Base-by-base conservation (phyloP, 2,797 vertebrate genomes). In the Lutjanus argentimaculatus region DNA sequence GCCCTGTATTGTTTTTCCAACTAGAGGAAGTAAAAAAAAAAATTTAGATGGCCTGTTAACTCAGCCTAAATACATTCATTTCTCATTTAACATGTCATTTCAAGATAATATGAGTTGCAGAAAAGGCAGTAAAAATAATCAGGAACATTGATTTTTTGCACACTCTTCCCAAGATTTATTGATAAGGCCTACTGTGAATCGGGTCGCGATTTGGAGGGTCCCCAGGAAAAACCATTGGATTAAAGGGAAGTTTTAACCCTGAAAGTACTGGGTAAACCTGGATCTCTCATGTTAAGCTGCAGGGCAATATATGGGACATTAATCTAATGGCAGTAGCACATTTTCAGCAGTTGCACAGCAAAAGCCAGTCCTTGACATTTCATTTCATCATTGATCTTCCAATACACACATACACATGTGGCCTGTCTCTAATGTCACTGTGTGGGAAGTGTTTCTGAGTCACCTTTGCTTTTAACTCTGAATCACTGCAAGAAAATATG, bases 361-460 rank as follows among this genome's bases (percentile, higher is more conserved):
- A 61, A 81, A 85, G 76, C 82, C 79, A 74, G 66, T 53, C 72
- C 67, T 69, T 64, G 36, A 79, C 68, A 49, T 79, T 66, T 61
- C 2, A 73, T 82, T 85, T 80, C 74, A 57, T 63, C 52, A 81
- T 58, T 68, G 55, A 78, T 79, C 66, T 75, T 70, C 77, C 51
- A 74, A 82, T 75, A 81, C 77, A 74, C 77, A 81, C 71, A 36
- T 36, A 75, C 74, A 78, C 77, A 56, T 58, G 75, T 72, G 17
- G 53, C 75, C 75, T 73, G 73, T 69, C 45, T 46, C 53, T 66
- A 56, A 64, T 22, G 48, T 64, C 40, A 56, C 66, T n/a, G 14
- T 19, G 46, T 30, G 10, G 51, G n/a, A 55, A 64, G 36, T 25
- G 46, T 59, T 65, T 61, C 57, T 36, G 22, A 36, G 36, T 42